These are phyloP conservation scores for Alaudala cheleensis DNA, from an alignment of 2,113 vertebrate species.

Conservation along the genomic window DNA sequence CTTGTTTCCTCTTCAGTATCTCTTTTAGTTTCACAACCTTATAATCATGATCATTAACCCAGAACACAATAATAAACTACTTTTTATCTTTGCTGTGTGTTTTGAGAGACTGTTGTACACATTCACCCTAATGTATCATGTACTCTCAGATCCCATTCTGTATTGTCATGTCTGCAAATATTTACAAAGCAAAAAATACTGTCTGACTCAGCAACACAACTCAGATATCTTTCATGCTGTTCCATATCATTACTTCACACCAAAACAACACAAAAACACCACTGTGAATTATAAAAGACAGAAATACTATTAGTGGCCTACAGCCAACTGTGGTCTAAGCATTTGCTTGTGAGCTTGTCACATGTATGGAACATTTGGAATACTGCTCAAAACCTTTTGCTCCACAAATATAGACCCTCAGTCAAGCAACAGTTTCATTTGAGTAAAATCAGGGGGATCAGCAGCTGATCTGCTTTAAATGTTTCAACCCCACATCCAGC, in stretches of 20 bases:
- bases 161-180: not conserved
- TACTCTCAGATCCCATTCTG: not conserved
- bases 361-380: not conserved
- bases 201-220: not conserved
- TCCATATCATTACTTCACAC: conserved; percentile 23
- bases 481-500: not conserved
- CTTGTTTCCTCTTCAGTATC: not conserved
- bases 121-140: not conserved
- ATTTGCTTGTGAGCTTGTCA: not conserved
- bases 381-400: not conserved
- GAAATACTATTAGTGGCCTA: conserved; percentile 22
- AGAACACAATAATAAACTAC: not conserved
- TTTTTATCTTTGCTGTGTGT: not conserved
- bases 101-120: not conserved
- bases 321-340: conserved; percentile 19
- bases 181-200: conserved; percentile 28
- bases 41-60: not conserved
- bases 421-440: not conserved
- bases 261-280: conserved; percentile 23
- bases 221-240: conserved; percentile 14
- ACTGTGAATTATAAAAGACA: not conserved
- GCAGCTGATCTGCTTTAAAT: not conserved
- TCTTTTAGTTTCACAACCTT: not conserved
- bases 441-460: not conserved
- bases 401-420: not conserved